phyloP scores from a whole-genome alignment of 1,140 invertebrate species.

The Radopholus similis region DNA sequence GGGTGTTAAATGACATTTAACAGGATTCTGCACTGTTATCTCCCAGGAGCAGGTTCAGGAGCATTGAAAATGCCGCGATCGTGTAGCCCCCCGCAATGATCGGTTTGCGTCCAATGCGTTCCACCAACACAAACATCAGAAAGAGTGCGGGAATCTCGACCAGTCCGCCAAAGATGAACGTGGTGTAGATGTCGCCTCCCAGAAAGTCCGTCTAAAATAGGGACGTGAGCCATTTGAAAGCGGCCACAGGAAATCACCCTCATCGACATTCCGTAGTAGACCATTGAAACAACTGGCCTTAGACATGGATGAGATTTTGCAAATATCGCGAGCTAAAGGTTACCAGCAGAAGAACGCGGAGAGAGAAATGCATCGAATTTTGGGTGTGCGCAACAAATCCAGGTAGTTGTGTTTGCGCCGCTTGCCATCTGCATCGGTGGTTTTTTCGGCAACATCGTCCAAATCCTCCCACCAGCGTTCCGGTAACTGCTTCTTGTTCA shows the following conservation, averaged over 20 bases:
- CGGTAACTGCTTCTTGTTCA: slow-evolving; percentile 51
- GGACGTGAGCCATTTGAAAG: background rate
- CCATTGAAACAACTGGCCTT: slow-evolving; percentile 59
- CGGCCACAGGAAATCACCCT: slow-evolving; percentile 16
- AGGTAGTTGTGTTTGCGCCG: slow-evolving; percentile 40
- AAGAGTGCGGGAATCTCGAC: slow-evolving; percentile 59
- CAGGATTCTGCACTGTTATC: slow-evolving; percentile 20
- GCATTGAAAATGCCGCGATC: slow-evolving; percentile 45
- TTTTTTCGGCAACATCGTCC: slow-evolving; percentile 23
- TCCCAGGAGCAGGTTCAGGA: slow-evolving; percentile 47
- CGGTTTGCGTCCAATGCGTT: slow-evolving; percentile 48
- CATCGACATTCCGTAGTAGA: slow-evolving; percentile 61
- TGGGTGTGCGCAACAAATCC: slow-evolving; percentile 53
- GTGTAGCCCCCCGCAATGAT: slow-evolving; percentile 46
- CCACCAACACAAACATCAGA: slow-evolving; percentile 48
- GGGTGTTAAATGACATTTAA: slow-evolving; percentile 2
- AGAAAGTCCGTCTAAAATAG: slow-evolving; percentile 41
- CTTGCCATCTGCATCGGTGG: slow-evolving; percentile 1
- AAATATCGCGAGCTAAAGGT: background rate
- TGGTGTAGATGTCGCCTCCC: slow-evolving; percentile 59
- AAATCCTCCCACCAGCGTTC: slow-evolving; percentile 55
- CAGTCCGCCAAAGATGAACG: slow-evolving; percentile 56
- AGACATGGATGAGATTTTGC: slow-evolving; percentile 11
- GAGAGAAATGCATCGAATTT: slow-evolving; percentile 43
- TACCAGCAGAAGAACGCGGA: slow-evolving; percentile 40